These are phyloP conservation scores for Cacatua alba DNA, from an alignment of 2,113 vertebrate species.

Conservation along the genomic window DNA sequence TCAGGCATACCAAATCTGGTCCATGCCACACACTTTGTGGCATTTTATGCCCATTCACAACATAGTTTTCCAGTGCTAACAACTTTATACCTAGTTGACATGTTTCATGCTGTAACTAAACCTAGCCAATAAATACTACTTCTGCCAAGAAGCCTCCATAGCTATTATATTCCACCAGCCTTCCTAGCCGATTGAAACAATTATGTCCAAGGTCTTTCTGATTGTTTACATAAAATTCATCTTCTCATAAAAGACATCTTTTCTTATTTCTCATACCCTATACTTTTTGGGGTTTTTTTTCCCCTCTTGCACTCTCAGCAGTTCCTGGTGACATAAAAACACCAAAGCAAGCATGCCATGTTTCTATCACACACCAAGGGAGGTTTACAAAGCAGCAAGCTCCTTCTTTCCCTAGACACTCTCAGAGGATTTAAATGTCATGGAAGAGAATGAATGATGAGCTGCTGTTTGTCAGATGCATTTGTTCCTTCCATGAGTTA, in stretches of 20 bases:
- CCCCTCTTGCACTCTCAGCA: background rate
- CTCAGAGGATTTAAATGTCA: background rate
- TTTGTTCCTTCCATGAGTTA: background rate
- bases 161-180: background rate
- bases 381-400: background rate
- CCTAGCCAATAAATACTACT: constrained; percentile 19
- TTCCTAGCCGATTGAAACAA: background rate
- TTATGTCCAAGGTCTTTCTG: background rate
- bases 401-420: background rate
- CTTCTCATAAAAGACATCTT: background rate
- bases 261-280: background rate
- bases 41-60: constrained; percentile 2
- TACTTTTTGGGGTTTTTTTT: background rate
- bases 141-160: constrained; percentile 1
- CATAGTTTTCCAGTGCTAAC: background rate
- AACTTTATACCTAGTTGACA: constrained; percentile 22
- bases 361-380: background rate
- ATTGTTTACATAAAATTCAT: background rate
- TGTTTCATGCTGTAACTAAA: background rate
- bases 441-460: background rate
- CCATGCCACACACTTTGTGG: background rate
- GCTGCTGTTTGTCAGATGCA: background rate
- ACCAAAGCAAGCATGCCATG: background rate
- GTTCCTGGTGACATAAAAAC: background rate
- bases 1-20: background rate